Conservation (phyloP, 2,888 invertebrate species). For the Kryphioiulus occultus region DNA sequence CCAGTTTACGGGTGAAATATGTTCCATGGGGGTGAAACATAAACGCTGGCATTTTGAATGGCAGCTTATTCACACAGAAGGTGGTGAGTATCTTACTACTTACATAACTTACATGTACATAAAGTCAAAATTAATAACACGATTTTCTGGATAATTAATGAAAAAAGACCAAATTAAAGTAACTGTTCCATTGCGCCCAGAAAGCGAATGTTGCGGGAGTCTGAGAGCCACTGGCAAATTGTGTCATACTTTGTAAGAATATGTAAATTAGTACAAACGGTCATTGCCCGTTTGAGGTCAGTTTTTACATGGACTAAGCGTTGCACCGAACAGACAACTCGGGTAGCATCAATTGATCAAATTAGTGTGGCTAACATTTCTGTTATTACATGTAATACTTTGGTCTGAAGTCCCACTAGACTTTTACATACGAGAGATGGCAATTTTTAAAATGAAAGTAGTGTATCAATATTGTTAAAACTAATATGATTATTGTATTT, state of each 20-base stretch:
- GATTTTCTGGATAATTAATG: neutral
- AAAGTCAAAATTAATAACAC: no score
- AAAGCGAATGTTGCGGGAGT: neutral
- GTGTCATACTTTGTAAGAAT: slow-evolving; percentile 20
- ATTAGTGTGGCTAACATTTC: neutral
- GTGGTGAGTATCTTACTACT: no score
- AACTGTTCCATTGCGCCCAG: neutral
- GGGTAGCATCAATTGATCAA: neutral
- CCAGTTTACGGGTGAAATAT: no score
- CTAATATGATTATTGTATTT: no score
- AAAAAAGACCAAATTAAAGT: neutral
- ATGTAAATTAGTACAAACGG: slow-evolving; percentile 32
- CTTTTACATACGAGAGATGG: neutral
- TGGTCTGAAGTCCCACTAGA: neutral
- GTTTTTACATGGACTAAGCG: neutral
- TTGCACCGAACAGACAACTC: neutral
- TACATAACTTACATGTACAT: no score
- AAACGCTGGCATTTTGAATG: no score
- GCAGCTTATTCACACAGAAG: no score
- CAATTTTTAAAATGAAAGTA: neutral
- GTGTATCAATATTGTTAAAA: neutral
- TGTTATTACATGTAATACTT: neutral
- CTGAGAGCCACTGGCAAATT: neutral
- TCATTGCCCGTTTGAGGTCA: slow-evolving; percentile 29
- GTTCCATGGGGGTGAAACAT: no score